These are phyloP conservation scores for Sphyrna mokarran DNA, from an alignment of 2,113 vertebrate species.

Conservation along the genomic window DNA sequence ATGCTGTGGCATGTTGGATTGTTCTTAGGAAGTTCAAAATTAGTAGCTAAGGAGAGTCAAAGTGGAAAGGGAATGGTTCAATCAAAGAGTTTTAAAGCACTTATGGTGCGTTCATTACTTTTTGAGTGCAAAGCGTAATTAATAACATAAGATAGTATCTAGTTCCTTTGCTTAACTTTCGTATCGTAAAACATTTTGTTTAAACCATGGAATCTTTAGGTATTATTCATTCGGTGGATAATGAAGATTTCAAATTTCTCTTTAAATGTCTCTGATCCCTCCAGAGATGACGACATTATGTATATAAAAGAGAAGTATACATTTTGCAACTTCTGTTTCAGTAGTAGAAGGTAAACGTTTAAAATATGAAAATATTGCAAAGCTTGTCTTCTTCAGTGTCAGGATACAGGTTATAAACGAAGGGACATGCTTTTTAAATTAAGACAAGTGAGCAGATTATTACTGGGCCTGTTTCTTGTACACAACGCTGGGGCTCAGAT, in stretches of 20 bases:
- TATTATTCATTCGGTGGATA: neutral
- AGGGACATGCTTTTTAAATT: neutral
- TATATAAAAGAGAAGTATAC: neutral
- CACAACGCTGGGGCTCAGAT: neutral
- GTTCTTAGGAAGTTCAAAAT: neutral
- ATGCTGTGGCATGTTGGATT: neutral
- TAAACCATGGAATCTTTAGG: neutral
- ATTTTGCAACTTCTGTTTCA: neutral
- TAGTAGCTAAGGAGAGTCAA: neutral
- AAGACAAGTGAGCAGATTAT: neutral
- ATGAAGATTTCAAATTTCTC: neutral
- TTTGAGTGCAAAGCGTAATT: neutral
- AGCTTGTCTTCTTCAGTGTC: neutral
- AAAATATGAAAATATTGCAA: neutral
- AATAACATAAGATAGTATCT: neutral
- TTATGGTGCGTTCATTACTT: neutral
- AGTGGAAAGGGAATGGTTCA: neutral
- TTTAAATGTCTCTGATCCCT: neutral
- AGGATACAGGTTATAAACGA: neutral
- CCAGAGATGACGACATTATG: neutral
- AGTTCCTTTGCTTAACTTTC: neutral
- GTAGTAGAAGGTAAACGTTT: neutral
- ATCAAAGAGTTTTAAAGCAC: neutral
- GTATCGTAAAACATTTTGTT: neutral
- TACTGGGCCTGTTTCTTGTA: neutral